Conservation (phyloP, 2,113 vertebrate genomes). For the Perccottus glenii region DNA sequence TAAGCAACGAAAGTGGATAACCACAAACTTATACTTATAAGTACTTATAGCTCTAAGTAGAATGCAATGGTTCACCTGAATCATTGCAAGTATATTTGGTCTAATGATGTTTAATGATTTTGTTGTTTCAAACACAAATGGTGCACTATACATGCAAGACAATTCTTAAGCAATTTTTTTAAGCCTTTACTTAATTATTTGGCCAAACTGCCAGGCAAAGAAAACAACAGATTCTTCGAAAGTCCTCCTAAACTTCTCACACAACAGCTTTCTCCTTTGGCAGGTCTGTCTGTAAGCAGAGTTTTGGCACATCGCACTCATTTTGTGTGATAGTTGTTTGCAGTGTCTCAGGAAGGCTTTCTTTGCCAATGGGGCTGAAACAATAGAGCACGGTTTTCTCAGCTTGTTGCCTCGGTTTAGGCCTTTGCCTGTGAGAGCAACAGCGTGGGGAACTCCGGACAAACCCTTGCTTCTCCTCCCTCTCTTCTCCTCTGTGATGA, state of each 20-base stretch:
- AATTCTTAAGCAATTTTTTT: constrained; percentile 6
- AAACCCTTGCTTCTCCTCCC: constrained; percentile 59
- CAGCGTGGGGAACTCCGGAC: constrained; percentile 67
- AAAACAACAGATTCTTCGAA: constrained; percentile 56
- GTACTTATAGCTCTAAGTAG: no score
- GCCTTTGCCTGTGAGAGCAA: constrained; percentile 51
- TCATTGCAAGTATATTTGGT: no score
- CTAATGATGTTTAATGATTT: no score
- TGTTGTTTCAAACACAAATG: neutral
- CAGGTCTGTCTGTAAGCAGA: constrained; percentile 48
- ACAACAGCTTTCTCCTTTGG: constrained; percentile 59
- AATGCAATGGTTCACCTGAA: no score
- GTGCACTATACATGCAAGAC: constrained; percentile 5
- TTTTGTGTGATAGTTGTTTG: constrained; percentile 56
- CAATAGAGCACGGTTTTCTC: constrained; percentile 65
- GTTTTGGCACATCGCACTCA: constrained; percentile 50
- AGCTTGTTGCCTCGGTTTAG: constrained; percentile 46
- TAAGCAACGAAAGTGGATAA: constrained; percentile 13
- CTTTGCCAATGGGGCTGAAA: constrained; percentile 67
- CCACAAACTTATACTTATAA: neutral
- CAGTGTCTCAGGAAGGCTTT: constrained; percentile 67
- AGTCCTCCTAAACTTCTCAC: constrained; percentile 58
- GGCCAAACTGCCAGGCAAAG: constrained; percentile 30
- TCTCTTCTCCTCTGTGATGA: constrained; percentile 62
- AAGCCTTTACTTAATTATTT: constrained; percentile 22